phyloP scores from a whole-genome alignment of 2,113 vertebrate species.

The Todiramphus saurophagus region DNA sequence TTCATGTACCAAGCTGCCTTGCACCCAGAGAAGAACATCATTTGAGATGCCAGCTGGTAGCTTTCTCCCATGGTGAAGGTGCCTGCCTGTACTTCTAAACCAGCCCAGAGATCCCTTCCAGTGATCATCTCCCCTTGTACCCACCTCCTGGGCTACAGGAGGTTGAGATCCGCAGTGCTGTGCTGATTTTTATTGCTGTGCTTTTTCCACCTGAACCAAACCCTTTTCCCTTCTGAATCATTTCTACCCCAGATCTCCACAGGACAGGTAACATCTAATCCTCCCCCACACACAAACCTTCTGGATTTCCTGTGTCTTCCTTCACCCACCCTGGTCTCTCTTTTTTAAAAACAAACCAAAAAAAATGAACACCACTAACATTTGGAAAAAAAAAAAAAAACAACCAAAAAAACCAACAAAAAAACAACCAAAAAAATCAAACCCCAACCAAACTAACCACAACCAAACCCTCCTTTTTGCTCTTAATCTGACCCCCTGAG shows the following conservation, averaged over 20 bases:
- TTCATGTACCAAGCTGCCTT: not conserved
- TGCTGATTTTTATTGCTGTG: not conserved
- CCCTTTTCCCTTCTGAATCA: not conserved
- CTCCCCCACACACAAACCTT: not conserved
- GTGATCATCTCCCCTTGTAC: not conserved
- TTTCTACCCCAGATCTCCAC: not conserved
- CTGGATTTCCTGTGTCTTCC: not conserved
- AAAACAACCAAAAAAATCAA: no score
- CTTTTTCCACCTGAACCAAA: not conserved
- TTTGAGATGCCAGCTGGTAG: not conserved
- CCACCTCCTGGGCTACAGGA: not conserved
- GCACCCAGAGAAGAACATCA: fast-evolving
- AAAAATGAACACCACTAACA: not conserved
- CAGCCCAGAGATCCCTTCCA: not conserved
- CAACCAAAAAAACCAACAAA: no score
- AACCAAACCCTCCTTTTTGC: not conserved
- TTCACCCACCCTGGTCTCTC: fast-evolving
- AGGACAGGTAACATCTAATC: not conserved
- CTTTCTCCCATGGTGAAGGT: not conserved
- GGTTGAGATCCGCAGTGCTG: not conserved
- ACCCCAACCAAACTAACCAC: no score
- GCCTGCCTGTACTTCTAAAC: not conserved
- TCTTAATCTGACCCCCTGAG: not conserved
- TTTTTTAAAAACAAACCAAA: not conserved
- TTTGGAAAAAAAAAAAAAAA: not conserved